Percentiles rank a stretch among this genome's conserved stretches.
Evolutionary conservation across 2,113 vertebrate species (phyloP).

Genomic region (Spea multiplicata): DNA sequence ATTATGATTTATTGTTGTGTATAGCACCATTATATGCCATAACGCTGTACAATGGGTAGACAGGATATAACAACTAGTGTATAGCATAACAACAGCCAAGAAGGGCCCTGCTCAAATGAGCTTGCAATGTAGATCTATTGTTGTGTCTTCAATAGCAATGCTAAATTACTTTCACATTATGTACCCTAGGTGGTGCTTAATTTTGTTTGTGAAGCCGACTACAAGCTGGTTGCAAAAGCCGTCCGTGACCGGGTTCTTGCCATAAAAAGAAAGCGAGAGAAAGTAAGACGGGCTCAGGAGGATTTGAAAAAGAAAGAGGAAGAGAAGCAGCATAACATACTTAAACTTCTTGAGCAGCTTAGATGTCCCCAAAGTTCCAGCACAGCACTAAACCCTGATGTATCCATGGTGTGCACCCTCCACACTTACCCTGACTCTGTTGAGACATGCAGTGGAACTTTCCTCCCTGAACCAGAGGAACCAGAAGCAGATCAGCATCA

Average conservation of each 20-base stretch:
- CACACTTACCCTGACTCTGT: slow-evolving; percentile 51
- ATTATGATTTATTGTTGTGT: too few species aligned
- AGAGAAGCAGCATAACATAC: background rate
- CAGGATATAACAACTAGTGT: too few species aligned
- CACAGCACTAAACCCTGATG: background rate
- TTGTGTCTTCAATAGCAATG: too few species aligned
- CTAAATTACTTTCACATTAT: background rate
- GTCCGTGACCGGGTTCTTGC: slow-evolving; percentile 79
- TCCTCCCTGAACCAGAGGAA: slow-evolving; percentile 80
- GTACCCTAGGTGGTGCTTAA: slow-evolving; percentile 79
- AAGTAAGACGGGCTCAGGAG: slow-evolving; percentile 64
- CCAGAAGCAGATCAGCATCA: slow-evolving; percentile 86
- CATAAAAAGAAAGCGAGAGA: slow-evolving; percentile 84
- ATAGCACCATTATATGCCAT: too few species aligned
- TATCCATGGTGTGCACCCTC: slow-evolving; percentile 44
- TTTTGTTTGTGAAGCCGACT: slow-evolving; percentile 85
- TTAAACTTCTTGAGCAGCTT: slow-evolving; percentile 56
- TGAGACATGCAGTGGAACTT: slow-evolving; percentile 65
- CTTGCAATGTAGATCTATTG: too few species aligned
- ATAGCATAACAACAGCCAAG: too few species aligned
- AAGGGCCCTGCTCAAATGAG: too few species aligned
- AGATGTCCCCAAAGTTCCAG: slow-evolving; percentile 47
- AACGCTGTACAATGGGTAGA: too few species aligned
- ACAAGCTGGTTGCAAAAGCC: slow-evolving; percentile 84
- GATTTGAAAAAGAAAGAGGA: slow-evolving; percentile 45